Base-by-base conservation (phyloP, 2,888 invertebrate genomes). In the Xiphydria camelus region DNA sequence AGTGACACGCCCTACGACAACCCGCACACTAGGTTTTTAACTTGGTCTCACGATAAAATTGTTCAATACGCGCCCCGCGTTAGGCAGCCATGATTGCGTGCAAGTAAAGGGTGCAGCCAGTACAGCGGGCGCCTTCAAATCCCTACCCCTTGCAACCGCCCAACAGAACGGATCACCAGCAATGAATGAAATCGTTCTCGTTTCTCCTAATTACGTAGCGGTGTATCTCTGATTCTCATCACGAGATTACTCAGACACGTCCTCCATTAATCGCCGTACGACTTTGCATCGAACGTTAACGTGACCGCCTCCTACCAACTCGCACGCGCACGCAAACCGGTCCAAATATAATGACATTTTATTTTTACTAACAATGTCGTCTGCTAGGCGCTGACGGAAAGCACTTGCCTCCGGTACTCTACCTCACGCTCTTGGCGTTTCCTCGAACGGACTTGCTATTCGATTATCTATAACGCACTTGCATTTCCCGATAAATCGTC, bases 11-110 rank as follows among this genome's bases (percentile, higher is more conserved):
- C 60, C 57, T 51, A 53, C 42, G 41, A 9, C n/a, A n/a, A n/a
- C 34, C 47, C 51, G 41, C 50, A 44, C 46, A 34, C 46, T 22
- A 43, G 52, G 47, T 44, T 59, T 57, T 53, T 57, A 57, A 64
- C 51, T 52, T 58, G 53, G 49, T 57, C 49, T 48, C 41, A 44
- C 48, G 49, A 43, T 50, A 49, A 58, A 56, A 50, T 53, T 53
- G 53, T 53, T 62, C 58, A 59, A 68, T 67, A 65, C 61, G 61
- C 64, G 62, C 63, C 66, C 64, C 62, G 59, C 57, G 58, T 59
- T 62, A 67, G 70, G 66, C 70, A 68, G 74, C 74, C 74, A 73
- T 73, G 62, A 72, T 73, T 69, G 70, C 67, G 64, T 61, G 69
- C 59, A 53, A 57, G 60, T 55, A 50, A 64, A 66, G 70, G 69